These are phyloP conservation scores for Aporophyla lueneburgensis DNA, from an alignment of 2,888 invertebrate genomes.

Conservation along the genomic window DNA sequence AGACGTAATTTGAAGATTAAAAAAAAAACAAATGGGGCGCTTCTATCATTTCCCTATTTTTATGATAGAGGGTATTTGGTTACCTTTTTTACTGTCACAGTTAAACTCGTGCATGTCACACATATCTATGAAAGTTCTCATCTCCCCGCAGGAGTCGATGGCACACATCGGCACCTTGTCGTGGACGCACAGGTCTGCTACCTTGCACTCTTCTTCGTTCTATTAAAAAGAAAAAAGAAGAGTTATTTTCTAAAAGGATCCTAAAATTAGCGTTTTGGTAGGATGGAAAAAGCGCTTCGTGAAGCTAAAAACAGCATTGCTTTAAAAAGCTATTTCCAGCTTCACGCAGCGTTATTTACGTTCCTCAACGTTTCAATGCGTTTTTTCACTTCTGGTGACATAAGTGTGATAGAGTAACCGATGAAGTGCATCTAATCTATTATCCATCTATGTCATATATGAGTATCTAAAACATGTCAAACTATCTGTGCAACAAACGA, in stretches of 20 bases:
- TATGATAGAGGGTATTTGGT: background rate
- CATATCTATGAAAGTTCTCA: slow-evolving; percentile 87
- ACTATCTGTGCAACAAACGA: background rate
- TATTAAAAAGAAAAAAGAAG: slow-evolving; percentile 53
- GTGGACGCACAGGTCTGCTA: slow-evolving; percentile 87
- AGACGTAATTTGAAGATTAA: too few relatives aligned
- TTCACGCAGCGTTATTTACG: too few relatives aligned
- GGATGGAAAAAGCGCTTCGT: background rate
- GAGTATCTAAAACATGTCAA: background rate
- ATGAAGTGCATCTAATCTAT: background rate
- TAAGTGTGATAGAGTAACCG: too few relatives aligned
- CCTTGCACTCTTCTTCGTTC: slow-evolving; percentile 88
- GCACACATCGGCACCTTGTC: slow-evolving; percentile 89
- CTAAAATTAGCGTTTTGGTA: background rate
- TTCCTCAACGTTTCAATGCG: too few relatives aligned
- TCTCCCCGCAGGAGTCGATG: slow-evolving; percentile 88
- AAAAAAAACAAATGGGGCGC: too few relatives aligned
- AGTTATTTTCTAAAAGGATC: too few relatives aligned
- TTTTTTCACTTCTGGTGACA: too few relatives aligned
- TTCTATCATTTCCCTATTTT: background rate
- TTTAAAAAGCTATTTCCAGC: too few relatives aligned
- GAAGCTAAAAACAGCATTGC: too few relatives aligned
- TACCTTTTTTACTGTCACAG: slow-evolving; percentile 87
- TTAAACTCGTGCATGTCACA: slow-evolving; percentile 89
- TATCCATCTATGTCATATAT: too few relatives aligned